Evolutionary conservation across 2,113 vertebrate species (phyloP).

Genomic region (Quiscalus mexicanus): DNA sequence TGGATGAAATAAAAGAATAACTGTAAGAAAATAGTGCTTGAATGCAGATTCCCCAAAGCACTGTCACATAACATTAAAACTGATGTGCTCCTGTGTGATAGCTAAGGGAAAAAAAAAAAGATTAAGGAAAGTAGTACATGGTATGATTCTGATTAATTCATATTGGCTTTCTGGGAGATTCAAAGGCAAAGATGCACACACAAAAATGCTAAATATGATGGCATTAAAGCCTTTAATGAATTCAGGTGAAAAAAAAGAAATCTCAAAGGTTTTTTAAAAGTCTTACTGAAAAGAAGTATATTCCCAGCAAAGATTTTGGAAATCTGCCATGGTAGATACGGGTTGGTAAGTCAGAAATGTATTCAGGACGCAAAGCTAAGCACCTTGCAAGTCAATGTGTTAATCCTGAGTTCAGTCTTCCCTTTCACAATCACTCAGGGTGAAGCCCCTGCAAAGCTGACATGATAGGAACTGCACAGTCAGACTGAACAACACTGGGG

Average conservation of each 20-base stretch:
- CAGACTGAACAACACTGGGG: background rate
- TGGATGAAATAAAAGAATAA: slow-evolving; percentile 22
- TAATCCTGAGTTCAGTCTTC: background rate
- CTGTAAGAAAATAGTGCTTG: slow-evolving; percentile 3
- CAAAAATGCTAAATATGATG: slow-evolving; percentile 22
- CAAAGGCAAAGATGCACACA: background rate
- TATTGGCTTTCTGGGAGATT: slow-evolving; percentile 36
- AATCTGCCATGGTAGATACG: background rate
- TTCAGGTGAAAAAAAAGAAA: background rate
- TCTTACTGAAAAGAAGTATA: background rate
- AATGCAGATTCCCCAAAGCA: slow-evolving; percentile 16
- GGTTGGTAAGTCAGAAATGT: slow-evolving; percentile 33
- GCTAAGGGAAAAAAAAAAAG: background rate
- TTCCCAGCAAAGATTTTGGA: background rate
- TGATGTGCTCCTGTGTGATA: slow-evolving; percentile 23
- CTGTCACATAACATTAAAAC: slow-evolving; percentile 11
- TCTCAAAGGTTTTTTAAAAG: background rate
- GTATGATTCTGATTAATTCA: slow-evolving; percentile 1
- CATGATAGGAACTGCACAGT: background rate
- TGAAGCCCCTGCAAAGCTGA: background rate
- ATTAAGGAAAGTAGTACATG: background rate
- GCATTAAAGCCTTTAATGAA: slow-evolving; percentile 26
- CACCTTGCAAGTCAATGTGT: background rate
- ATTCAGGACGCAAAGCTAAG: background rate
- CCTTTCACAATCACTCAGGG: background rate